These are phyloP conservation scores for Oryctolagus cuniculus DNA, from an alignment of 2,113 vertebrate species.

Conservation along the genomic window DNA sequence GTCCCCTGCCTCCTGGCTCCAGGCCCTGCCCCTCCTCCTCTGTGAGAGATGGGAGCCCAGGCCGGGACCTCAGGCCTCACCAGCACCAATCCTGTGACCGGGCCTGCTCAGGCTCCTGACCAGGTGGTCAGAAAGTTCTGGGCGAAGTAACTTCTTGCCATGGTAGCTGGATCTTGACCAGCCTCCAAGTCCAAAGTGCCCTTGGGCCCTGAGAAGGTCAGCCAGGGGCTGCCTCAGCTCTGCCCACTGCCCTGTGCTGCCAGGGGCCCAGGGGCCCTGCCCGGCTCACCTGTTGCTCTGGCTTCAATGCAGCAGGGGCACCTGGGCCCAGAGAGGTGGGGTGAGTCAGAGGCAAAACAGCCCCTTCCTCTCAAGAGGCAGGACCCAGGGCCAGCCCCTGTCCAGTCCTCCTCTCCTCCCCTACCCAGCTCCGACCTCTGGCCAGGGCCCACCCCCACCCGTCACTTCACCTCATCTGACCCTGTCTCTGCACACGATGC, in stretches of 20 bases:
- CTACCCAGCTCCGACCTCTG: not conserved
- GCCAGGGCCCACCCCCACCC: not conserved
- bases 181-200: not conserved
- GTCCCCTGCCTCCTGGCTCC: not conserved
- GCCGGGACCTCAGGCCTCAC: not conserved
- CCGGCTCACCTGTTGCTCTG: not conserved
- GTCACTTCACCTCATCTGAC: not conserved
- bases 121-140: not conserved
- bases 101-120: not conserved
- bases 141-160: not conserved
- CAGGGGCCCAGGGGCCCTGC: not conserved
- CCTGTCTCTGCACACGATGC: not conserved
- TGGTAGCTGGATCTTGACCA: not conserved
- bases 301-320: not conserved
- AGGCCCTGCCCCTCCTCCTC: not conserved
- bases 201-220: not conserved
- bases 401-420: not conserved
- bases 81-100: not conserved
- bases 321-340: not conserved
- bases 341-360: not conserved
- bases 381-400: not conserved
- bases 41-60: not conserved
- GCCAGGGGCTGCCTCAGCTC: rapidly evolving
- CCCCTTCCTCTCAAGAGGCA: not conserved
- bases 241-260: not conserved